Evolutionary conservation across 2,113 vertebrate species (phyloP).

Genomic region (human): GRCh38 chr7:27272501-27273000

Average conservation of each 20-base stretch:
- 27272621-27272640: not conserved
- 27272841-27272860: not conserved
- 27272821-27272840: not conserved
- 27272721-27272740: not conserved
- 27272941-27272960: no score
- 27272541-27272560: not conserved
- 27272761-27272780: not conserved
- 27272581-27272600: not conserved
- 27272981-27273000: no score
- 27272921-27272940: no score
- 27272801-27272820: not conserved
- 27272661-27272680: not conserved
- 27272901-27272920: no score
- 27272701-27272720: not conserved
- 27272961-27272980: no score
- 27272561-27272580: no score
- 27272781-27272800: not conserved
- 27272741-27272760: not conserved
- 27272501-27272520: not conserved
- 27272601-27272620: not conserved
- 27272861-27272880: not conserved
- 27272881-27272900: no score
- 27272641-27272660: constrained; percentile 18
- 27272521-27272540: not conserved
- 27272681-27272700: not conserved